Evolutionary conservation across 2,113 vertebrate genomes (phyloP), one percentile per base, ranked within the genome.

Genomic region (Calidris pugnax): DNA sequence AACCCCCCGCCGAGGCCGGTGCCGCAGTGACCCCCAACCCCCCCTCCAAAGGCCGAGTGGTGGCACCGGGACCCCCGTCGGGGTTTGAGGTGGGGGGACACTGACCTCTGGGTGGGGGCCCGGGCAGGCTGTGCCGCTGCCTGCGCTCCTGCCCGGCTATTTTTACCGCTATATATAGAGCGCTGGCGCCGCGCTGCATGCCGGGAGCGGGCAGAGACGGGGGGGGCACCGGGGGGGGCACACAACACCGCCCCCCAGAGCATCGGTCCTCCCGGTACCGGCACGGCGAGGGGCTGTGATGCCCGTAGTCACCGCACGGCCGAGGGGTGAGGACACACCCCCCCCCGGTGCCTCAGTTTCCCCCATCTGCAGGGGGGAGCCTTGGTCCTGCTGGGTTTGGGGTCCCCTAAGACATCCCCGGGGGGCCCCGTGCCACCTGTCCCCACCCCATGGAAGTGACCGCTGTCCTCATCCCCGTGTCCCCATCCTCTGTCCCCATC

Each of bases 151-250:
- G 60, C 87, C 75, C 33, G 86, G 96, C 81, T 91, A 94, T 95
- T 20, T 91, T 91, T 95, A 93, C 94, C 97, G 81, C 96, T 93
- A 91, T 87, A 55, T 98, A 98, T 98, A 98, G 98, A 97, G 74
- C 82, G 95, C 96, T 96, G 97, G 92, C 95, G 94, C 32, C 90
- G 94, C 96, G 47, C 10, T 69, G 98, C 97, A 98, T 97, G 97
- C 97, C 35, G 98, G 98, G 98, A 98, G 90, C 73, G 80, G 59
- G 95, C 55, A 55, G 53, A 10, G 45, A 14, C n/a, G n/a, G n/a
- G 28, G 37, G 21, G 28, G 27, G 37, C 45, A 45, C 18, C 18
- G 30, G 27, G 24, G 35, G 47, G 51, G 37, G 53, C 28, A 55
- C 53, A 27, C 51, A 14, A 30, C n/a, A 57, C 53, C 23, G 22